Evolutionary conservation across 2,113 vertebrate genomes (phyloP).

Genomic region (Osmerus eperlanus): DNA sequence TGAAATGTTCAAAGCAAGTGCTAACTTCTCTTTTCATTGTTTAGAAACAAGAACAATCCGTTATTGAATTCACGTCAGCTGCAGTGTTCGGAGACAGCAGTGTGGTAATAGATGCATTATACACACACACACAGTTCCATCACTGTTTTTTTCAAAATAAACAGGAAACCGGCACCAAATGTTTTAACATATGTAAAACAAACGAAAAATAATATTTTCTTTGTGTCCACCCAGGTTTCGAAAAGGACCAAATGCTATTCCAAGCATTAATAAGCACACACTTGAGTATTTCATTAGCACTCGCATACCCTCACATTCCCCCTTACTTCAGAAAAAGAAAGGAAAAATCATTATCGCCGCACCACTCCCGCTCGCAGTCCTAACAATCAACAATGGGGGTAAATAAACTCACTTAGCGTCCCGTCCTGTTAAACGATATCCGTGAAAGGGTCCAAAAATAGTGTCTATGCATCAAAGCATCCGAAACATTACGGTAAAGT

Average conservation of each 20-base stretch:
- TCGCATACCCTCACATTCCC: conserved; percentile 3
- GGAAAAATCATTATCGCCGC: background rate
- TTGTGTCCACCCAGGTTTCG: too few relatives aligned
- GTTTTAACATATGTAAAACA: too few relatives aligned
- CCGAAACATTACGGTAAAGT: conserved; percentile 28
- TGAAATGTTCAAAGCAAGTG: background rate
- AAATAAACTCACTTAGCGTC: conserved; percentile 37
- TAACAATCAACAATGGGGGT: background rate
- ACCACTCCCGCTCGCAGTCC: background rate
- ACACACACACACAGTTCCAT: too few relatives aligned
- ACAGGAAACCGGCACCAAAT: too few relatives aligned
- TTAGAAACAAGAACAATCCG: background rate
- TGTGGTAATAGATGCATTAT: too few relatives aligned
- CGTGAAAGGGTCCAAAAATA: conserved; percentile 15
- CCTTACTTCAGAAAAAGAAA: background rate
- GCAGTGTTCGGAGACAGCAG: background rate
- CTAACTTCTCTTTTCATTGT: background rate
- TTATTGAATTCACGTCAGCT: background rate
- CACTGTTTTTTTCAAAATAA: too few relatives aligned
- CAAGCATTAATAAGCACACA: background rate
- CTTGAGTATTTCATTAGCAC: background rate
- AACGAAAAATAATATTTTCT: too few relatives aligned
- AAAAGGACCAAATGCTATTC: background rate
- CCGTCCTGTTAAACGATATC: conserved; percentile 37
- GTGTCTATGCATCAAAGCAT: conserved; percentile 6